Base-by-base conservation (phyloP, 2,797 vertebrate genomes). In the Vultur gryphus region DNA sequence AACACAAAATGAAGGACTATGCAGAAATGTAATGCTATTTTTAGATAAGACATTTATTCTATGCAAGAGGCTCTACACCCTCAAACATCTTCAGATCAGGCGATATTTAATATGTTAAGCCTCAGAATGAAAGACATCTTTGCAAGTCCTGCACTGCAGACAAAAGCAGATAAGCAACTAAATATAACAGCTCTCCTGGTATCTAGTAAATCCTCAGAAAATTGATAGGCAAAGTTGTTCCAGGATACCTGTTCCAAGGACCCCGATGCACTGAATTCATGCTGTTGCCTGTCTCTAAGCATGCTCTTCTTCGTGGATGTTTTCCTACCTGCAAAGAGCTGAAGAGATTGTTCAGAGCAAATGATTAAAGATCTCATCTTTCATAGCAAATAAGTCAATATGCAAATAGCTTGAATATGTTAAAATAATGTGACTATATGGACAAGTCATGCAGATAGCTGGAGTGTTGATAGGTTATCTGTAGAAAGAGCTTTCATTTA, bases 81-180 rank as follows among this genome's bases (percentile, higher is more conserved):
- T 87, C 49, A 48, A 61, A 90, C n/a, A 52, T 91, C 73, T 91
- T 75, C 62, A 87, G 72, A 95, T 85, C 90, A 94, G 95, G 82
- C 85, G 91, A 87, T 93, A 81, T 91, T 78, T 94, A 59, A 72
- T 66, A 41, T 92, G 59, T 59, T 92, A 85, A 93, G 72, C 41
- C 72, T 94, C 44, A 51, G 86, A 96, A 91, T 86, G 82, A 97
- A 95, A 91, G 54, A 66, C 17, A 52, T 66, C 65, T 95, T 90
- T 9, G 28, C 73, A 83, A 83, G 81, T 77, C 67, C 75, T 90
- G 89, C 46, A 85, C 65, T 88, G 81, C 66, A 95, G 81, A 94
- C 26, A 93, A 94, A 96, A 87, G 29, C 73, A 93, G 92, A 96
- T 92, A 84, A 96, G 86, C 26, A 93, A 90, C 88, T 89, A 84